Percentiles rank a stretch among this genome's conserved stretches.
These are phyloP conservation scores for Xylocampa areola DNA, from an alignment of 2,888 invertebrate genomes.

Conservation along the genomic window DNA sequence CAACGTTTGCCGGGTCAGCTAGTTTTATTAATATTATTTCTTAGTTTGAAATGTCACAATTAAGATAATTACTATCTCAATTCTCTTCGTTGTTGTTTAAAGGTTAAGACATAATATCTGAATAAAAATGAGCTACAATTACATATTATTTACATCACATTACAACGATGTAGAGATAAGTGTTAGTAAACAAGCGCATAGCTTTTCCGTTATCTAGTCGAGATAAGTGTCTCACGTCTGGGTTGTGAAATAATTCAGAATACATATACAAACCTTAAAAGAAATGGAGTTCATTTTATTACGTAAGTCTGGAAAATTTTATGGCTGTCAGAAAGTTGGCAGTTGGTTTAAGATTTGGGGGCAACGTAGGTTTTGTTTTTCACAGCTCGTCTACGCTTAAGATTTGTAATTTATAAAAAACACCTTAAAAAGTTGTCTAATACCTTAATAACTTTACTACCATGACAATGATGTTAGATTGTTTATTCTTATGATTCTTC, in stretches of 20 bases:
- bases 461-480: too few species aligned
- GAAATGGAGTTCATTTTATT: background rate
- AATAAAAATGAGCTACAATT: slow-evolving; percentile 16
- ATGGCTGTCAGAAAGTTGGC: background rate
- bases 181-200: slow-evolving; percentile 47
- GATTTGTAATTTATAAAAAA: too few species aligned
- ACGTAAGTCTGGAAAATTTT: background rate
- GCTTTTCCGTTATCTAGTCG: slow-evolving; percentile 48
- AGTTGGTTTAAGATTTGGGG: background rate
- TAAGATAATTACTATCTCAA: slow-evolving; percentile 2
- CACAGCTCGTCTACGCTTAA: background rate
- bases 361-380: background rate
- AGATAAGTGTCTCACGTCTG: slow-evolving; percentile 26
- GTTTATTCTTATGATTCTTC: too few species aligned
- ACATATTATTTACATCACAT: slow-evolving; percentile 26
- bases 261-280: background rate
- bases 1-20: too few species aligned
- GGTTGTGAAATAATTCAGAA: slow-evolving; percentile 30
- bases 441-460: background rate
- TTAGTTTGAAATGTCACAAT: too few species aligned
- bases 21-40: too few species aligned
- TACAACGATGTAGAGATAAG: slow-evolving; percentile 33
- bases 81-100: slow-evolving; percentile 1
- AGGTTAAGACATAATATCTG: slow-evolving; percentile 1
- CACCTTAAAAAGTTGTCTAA: too few species aligned